phyloP scores from a whole-genome alignment of 2,797 vertebrate genomes.

The Aratinga solstitialis region DNA sequence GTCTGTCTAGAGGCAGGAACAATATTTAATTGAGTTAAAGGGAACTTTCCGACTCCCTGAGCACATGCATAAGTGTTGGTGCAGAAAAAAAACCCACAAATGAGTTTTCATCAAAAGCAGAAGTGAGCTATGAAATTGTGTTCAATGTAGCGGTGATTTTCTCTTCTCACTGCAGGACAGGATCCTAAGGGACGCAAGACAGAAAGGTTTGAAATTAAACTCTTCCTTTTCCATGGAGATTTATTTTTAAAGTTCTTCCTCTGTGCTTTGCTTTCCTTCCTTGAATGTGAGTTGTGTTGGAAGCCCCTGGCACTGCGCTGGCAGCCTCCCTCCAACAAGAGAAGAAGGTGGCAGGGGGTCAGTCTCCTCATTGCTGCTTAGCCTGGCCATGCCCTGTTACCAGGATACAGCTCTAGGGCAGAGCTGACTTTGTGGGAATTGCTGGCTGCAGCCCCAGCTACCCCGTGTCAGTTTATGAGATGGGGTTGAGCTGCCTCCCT shows the following conservation, averaged over 20 bases:
- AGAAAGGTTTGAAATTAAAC: neutral
- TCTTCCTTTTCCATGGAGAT: neutral
- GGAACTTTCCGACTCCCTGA: neutral
- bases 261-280: neutral
- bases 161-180: neutral
- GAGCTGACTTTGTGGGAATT: neutral
- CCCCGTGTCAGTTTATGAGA: neutral
- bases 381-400: neutral
- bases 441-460: neutral
- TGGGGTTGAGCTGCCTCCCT: neutral
- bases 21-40: neutral
- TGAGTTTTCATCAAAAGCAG: neutral
- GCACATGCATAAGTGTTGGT: neutral
- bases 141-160: neutral
- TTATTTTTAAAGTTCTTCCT: neutral
- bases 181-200: neutral
- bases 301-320: neutral
- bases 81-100: rapidly evolving
- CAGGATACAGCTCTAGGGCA: neutral
- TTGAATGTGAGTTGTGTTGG: neutral
- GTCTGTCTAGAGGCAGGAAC: neutral
- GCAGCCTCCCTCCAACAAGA: neutral
- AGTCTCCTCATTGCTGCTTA: neutral
- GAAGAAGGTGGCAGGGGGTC: neutral
- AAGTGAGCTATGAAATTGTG: neutral